These are phyloP conservation scores for Saccopteryx leptura DNA, from an alignment of 2,113 vertebrate species.

Conservation along the genomic window DNA sequence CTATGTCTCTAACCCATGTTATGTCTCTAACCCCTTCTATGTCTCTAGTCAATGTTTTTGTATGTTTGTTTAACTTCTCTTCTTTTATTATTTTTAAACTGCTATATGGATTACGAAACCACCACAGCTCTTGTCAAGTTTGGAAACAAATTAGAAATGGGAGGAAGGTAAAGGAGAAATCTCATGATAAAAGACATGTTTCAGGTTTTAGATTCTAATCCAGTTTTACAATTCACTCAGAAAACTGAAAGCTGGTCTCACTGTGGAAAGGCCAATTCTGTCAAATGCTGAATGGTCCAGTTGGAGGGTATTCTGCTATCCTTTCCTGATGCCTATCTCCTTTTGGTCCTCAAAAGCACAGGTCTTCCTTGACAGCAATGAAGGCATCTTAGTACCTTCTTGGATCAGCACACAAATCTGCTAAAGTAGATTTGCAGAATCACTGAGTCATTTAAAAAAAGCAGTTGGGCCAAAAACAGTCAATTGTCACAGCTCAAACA, in stretches of 20 bases:
- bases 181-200: background rate
- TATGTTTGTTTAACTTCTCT: background rate
- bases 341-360: background rate
- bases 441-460: conserved; percentile 76
- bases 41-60: background rate
- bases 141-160: conserved; percentile 7
- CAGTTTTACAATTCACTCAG: conserved; percentile 4
- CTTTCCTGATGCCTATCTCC: background rate
- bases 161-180: background rate
- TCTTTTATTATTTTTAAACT: conserved; percentile 31
- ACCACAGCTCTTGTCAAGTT: background rate
- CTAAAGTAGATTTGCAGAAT: background rate
- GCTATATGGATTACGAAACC: background rate
- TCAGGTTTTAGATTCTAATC: conserved; percentile 24
- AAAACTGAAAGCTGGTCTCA: conserved; percentile 13
- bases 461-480: background rate
- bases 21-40: background rate
- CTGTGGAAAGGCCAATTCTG: background rate
- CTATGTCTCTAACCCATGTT: background rate
- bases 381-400: background rate
- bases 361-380: background rate
- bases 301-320: background rate
- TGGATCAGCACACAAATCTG: background rate
- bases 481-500: background rate
- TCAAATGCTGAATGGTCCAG: background rate